phyloP scores from a whole-genome alignment of 2,113 vertebrate species.

The Australoheros scitulus region DNA sequence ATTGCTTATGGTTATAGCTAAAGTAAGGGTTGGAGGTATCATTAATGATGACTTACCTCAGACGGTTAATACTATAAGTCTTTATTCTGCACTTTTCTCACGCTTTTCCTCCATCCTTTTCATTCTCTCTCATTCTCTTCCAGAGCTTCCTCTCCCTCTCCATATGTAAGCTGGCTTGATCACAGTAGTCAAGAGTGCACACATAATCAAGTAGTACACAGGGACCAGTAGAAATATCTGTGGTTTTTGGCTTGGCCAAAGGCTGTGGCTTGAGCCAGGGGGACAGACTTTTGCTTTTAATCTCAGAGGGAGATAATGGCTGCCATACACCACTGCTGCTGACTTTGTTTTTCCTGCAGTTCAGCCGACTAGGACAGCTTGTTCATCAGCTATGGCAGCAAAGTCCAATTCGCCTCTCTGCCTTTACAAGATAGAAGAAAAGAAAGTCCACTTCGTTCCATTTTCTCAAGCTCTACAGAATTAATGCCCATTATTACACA shows the following conservation, averaged over 20 bases:
- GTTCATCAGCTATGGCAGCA: slow-evolving; percentile 60
- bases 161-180: slow-evolving; percentile 80
- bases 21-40: neutral
- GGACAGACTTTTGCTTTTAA: slow-evolving; percentile 84
- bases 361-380: slow-evolving; percentile 19
- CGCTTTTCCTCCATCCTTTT: slow-evolving; percentile 47
- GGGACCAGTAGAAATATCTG: slow-evolving; percentile 82
- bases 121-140: slow-evolving; percentile 2
- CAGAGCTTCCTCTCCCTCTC: neutral
- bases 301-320: slow-evolving; percentile 83
- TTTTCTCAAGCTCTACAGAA: neutral
- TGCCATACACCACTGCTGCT: slow-evolving; percentile 75
- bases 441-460: neutral
- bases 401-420: slow-evolving; percentile 45
- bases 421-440: neutral
- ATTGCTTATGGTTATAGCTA: neutral
- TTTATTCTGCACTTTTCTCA: slow-evolving; percentile 38
- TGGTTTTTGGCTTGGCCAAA: slow-evolving; percentile 81
- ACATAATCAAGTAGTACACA: slow-evolving; percentile 76
- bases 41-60: too few relatives aligned
- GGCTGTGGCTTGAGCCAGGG: slow-evolving; percentile 46
- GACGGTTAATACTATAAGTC: neutral
- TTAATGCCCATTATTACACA: neutral
- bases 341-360: slow-evolving; percentile 62
- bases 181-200: slow-evolving; percentile 77